These are phyloP conservation scores for Sander vitreus DNA, from an alignment of 2,113 vertebrate genomes.

Conservation along the genomic window DNA sequence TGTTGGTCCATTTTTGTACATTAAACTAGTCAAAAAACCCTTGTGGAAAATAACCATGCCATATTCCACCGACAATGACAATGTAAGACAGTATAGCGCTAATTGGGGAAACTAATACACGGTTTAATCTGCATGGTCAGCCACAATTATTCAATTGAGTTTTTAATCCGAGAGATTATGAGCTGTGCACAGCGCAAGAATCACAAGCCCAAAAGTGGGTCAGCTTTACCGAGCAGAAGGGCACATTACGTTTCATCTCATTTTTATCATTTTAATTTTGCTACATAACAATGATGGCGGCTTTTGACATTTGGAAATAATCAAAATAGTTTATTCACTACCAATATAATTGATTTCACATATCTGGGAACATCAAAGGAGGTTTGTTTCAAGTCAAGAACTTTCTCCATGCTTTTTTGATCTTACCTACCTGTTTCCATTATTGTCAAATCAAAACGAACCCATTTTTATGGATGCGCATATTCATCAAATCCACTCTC, in stretches of 20 bases:
- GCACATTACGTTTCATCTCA: slow-evolving; percentile 28
- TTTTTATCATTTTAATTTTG: slow-evolving; percentile 43
- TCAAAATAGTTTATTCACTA: slow-evolving; percentile 40
- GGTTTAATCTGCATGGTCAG: slow-evolving; percentile 54
- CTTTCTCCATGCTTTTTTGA: slow-evolving; percentile 58
- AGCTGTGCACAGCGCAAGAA: background rate
- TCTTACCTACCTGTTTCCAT: slow-evolving; percentile 55
- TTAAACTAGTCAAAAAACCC: background rate
- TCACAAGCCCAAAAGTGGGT: slow-evolving; percentile 32
- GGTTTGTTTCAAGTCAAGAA: slow-evolving; percentile 40
- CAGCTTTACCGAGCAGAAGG: slow-evolving; percentile 17
- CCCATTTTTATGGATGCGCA: slow-evolving; percentile 48
- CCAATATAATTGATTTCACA: slow-evolving; percentile 44
- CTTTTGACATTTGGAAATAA: slow-evolving; percentile 64
- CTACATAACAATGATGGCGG: slow-evolving; percentile 10
- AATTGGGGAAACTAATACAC: slow-evolving; percentile 46
- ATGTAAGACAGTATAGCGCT: background rate
- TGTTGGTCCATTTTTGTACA: background rate
- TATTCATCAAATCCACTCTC: slow-evolving; percentile 52
- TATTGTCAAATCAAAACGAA: slow-evolving; percentile 59
- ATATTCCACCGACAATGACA: background rate
- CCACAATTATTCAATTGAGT: slow-evolving; percentile 55
- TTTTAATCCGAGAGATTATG: slow-evolving; percentile 66
- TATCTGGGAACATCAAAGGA: slow-evolving; percentile 56
- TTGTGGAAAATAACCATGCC: background rate